These are phyloP conservation scores for Agapornis roseicollis DNA, from an alignment of 2,113 vertebrate species.

Conservation along the genomic window DNA sequence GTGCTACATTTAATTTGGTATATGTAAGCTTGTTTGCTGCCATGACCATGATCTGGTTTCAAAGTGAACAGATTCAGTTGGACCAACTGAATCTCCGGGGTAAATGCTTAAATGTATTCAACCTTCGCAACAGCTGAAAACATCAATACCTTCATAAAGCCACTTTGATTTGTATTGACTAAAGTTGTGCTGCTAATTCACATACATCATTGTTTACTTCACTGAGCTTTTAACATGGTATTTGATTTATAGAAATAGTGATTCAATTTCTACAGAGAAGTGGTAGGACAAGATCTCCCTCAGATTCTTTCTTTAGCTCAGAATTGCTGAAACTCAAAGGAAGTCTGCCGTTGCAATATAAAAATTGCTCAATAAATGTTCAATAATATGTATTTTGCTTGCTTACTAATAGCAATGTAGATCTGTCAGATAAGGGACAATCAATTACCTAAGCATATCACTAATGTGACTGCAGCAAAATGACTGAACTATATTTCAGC, in stretches of 20 bases:
- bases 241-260: constrained; percentile 74
- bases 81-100: constrained; percentile 65
- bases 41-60: constrained; percentile 54
- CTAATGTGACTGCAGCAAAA: constrained; percentile 50
- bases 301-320: constrained; percentile 21
- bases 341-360: constrained; percentile 21
- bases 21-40: constrained; percentile 8
- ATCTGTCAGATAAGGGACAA: constrained; percentile 49
- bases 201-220: constrained; percentile 76
- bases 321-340: constrained; percentile 5
- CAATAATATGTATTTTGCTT: neutral
- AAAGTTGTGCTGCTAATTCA: constrained; percentile 65
- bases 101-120: constrained; percentile 72
- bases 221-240: constrained; percentile 67
- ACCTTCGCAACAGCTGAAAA: constrained; percentile 64
- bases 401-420: constrained; percentile 21
- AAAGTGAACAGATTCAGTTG: constrained; percentile 68
- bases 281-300: constrained; percentile 2
- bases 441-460: constrained; percentile 45
- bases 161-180: constrained; percentile 78
- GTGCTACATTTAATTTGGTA: neutral
- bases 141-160: constrained; percentile 77
- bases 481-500: neutral
- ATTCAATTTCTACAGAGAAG: constrained; percentile 59
- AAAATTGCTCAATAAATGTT: constrained; percentile 28